Conservation (phyloP, 2,888 invertebrate species). For the Melikaiella ostensackeni region DNA sequence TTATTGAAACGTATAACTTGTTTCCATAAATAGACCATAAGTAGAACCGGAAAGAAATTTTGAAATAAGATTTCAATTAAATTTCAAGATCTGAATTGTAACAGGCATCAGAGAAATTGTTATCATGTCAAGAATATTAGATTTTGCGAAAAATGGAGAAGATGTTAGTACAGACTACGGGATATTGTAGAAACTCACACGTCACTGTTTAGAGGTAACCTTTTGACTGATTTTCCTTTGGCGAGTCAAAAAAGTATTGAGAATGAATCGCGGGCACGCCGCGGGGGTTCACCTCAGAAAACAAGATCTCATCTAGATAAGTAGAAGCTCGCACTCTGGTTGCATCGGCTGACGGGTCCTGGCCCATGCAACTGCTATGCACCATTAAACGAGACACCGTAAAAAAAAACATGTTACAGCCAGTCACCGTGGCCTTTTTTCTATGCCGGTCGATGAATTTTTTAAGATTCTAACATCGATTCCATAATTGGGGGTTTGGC, state of each 20-base stretch:
- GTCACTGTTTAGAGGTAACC: constrained; percentile 44
- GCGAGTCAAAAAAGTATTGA: constrained; percentile 62
- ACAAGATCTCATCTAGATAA: constrained; percentile 77
- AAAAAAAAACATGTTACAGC: constrained; percentile 39
- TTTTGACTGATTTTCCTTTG: constrained; percentile 64
- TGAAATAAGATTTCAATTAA: too few relatives aligned
- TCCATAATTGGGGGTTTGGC: constrained; percentile 30
- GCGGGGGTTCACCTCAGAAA: constrained; percentile 68
- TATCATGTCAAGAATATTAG: constrained; percentile 18
- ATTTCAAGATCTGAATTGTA: constrained; percentile 9
- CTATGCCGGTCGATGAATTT: constrained; percentile 31
- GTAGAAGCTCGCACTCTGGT: constrained; percentile 64
- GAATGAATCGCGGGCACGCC: constrained; percentile 70
- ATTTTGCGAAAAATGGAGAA: constrained; percentile 29
- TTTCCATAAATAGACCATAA: too few relatives aligned
- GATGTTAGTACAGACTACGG: not conserved
- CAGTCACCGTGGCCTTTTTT: constrained; percentile 45
- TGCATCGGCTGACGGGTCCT: constrained; percentile 36
- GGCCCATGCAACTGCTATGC: constrained; percentile 66
- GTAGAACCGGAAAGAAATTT: too few relatives aligned
- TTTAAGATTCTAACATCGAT: constrained; percentile 31
- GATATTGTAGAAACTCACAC: constrained; percentile 31
- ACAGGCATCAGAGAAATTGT: not conserved
- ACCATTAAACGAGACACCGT: constrained; percentile 64
- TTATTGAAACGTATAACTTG: too few relatives aligned